Conservation (phyloP, 2,113 vertebrate genomes). For the Aegotheles bennettii region DNA sequence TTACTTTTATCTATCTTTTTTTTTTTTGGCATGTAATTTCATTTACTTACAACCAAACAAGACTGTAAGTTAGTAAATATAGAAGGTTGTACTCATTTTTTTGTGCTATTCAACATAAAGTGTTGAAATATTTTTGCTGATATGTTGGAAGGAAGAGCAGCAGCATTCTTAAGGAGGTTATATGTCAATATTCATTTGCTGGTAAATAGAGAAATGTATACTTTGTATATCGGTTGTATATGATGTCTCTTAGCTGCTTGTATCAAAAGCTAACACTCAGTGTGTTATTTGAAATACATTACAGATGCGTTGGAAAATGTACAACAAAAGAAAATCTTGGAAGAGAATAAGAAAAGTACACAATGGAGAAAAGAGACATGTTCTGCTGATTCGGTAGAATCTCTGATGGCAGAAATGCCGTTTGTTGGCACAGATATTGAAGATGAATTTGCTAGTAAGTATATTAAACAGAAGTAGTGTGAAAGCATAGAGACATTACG, state of each 20-base stretch:
- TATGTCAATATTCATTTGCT: background rate
- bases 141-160: background rate
- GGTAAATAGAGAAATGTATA: background rate
- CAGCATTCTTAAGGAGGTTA: background rate
- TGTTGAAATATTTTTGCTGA: background rate
- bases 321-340: conserved; percentile 16
- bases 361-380: background rate
- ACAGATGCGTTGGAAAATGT: conserved; percentile 45
- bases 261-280: background rate
- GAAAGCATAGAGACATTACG: background rate
- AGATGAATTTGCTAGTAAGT: conserved; percentile 79
- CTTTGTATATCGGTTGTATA: background rate
- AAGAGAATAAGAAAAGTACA: conserved; percentile 9
- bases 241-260: background rate
- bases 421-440: conserved; percentile 76
- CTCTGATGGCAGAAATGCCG: conserved; percentile 79
- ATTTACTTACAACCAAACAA: background rate
- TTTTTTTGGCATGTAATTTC: background rate
- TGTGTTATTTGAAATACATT: conserved; percentile 38
- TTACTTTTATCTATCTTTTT: background rate
- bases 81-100: background rate
- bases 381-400: background rate
- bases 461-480: background rate
- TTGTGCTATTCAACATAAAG: background rate
- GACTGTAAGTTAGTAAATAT: background rate